Percentiles rank a stretch among this genome's conserved stretches.
Evolutionary conservation across 2,888 invertebrate genomes (phyloP).

Genomic region (Sacculina carcini): DNA sequence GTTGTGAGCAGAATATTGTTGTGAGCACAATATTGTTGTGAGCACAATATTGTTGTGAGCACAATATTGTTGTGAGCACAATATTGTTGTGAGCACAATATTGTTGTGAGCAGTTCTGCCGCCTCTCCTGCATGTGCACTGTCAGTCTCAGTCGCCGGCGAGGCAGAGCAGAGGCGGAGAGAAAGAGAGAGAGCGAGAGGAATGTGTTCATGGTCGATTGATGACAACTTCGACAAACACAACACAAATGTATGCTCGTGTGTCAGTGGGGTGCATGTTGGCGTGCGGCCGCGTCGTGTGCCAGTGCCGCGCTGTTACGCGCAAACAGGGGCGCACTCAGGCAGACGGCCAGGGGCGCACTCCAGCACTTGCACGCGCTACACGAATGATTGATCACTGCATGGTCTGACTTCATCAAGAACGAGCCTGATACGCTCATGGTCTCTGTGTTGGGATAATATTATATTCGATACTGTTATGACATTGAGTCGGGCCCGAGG

Average conservation of each 20-base stretch:
- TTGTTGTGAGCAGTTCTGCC: not conserved
- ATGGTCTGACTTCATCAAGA: too few relatives aligned
- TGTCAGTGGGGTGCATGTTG: not conserved
- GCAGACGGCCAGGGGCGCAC: not conserved
- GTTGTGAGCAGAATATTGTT: too few relatives aligned
- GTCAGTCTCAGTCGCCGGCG: not conserved
- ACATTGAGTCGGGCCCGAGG: too few relatives aligned
- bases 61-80: too few relatives aligned
- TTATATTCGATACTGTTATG: too few relatives aligned
- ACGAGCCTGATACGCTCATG: too few relatives aligned
- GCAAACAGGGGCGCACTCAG: not conserved
- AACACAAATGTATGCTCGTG: not conserved
- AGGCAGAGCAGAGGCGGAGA: not conserved
- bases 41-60: too few relatives aligned
- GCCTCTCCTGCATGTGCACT: not conserved
- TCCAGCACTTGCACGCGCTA: not conserved
- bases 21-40: too few relatives aligned
- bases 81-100: too few relatives aligned
- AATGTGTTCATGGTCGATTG: not conserved
- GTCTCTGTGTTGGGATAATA: too few relatives aligned
- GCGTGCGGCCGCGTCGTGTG: not conserved
- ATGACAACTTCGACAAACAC: too few relatives aligned
- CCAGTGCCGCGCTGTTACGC: not conserved
- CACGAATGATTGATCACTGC: too few relatives aligned
- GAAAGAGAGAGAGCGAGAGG: not conserved